Evolutionary conservation across 2,113 vertebrate genomes (phyloP).

Genomic region (Triplophysa siluroides): DNA sequence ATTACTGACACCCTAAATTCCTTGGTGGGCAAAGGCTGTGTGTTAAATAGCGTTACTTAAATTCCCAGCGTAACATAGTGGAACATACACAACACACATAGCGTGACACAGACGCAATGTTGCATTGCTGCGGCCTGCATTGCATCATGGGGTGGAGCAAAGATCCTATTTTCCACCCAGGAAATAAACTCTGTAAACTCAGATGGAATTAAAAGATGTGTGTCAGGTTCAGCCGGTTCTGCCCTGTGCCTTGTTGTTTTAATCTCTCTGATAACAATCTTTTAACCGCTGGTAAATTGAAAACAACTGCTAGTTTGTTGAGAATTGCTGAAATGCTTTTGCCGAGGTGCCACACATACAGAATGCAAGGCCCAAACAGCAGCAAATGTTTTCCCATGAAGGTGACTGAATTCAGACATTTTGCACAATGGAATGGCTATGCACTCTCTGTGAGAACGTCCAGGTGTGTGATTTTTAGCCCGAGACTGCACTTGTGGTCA

Average conservation of each 20-base stretch:
- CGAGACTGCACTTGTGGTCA: not conserved
- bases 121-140: not conserved
- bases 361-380: not conserved
- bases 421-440: constrained; percentile 26
- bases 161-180: not conserved
- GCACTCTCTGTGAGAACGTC: not conserved
- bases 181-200: constrained; percentile 18
- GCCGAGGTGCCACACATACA: not conserved
- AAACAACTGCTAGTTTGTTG: constrained; percentile 14
- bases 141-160: not conserved
- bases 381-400: constrained; percentile 27
- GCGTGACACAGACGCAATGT: not conserved
- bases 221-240: not conserved
- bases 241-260: constrained; percentile 11
- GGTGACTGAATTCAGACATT: constrained; percentile 32
- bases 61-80: not conserved
- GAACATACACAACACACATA: not conserved
- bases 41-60: not conserved
- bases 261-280: constrained; percentile 21
- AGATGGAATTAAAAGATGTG: constrained; percentile 8
- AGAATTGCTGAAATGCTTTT: not conserved
- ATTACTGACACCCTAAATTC: not conserved
- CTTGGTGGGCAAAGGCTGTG: not conserved
- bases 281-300: constrained; percentile 11
- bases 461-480: constrained; percentile 53